phyloP scores from a whole-genome alignment of 30 jellyfish, hydroid and myxozoan species.

The Catostylus mosaicus region DNA sequence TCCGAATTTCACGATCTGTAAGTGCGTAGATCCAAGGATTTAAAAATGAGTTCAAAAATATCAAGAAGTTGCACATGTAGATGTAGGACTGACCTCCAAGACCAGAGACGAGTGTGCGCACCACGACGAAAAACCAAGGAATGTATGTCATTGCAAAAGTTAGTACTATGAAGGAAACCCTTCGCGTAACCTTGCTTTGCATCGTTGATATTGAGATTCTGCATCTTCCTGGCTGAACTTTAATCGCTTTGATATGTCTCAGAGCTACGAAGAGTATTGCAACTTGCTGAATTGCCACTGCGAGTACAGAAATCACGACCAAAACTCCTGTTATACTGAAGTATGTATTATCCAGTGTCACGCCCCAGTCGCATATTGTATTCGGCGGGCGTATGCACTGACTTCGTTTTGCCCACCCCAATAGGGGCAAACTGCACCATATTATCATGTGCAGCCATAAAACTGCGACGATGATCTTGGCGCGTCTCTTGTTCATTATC shows the following conservation, averaged over 20 bases:
- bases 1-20: conserved; percentile 5
- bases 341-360: neutral
- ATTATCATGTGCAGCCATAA: neutral
- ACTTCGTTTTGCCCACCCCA: conserved; percentile 4
- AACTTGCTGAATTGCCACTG: neutral
- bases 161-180: neutral
- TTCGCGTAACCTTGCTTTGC: conserved; percentile 11
- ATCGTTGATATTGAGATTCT: neutral
- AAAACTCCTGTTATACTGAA: neutral
- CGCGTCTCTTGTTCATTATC: neutral
- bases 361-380: conserved; percentile 24
- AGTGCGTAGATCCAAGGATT: conserved; percentile 32
- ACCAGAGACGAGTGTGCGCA: conserved; percentile 9
- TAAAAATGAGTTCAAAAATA: neutral
- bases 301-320: neutral
- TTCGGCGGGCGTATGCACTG: conserved; percentile 9
- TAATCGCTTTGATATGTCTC: neutral
- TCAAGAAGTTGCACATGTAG: conserved; percentile 5
- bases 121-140: conserved; percentile 20
- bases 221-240: neutral
- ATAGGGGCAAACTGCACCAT: conserved; percentile 9
- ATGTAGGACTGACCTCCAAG: conserved; percentile 6
- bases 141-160: conserved; percentile 11
- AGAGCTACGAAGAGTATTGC: neutral
- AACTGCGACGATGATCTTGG: neutral